Percentiles rank a stretch among this genome's conserved stretches.
Conservation (phyloP, 2,113 vertebrate genomes). For the Marmota monax region DNA sequence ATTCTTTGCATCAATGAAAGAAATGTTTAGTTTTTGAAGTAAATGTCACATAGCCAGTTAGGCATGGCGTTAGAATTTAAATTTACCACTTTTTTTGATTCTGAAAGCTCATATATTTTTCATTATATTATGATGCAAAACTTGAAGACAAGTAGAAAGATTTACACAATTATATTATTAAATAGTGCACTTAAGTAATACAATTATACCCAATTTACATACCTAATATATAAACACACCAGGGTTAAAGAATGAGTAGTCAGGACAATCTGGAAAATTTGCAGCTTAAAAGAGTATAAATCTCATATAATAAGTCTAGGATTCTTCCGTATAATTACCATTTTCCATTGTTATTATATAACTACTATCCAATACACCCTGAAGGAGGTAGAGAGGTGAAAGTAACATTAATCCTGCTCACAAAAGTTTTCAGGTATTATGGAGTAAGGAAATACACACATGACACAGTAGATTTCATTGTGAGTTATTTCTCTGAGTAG, state of each 20-base stretch:
- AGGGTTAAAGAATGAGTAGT: conserved; percentile 14
- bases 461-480: not conserved
- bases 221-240: not conserved
- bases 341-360: not conserved
- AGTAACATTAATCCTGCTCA: not conserved
- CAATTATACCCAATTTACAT: conserved; percentile 30
- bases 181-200: conserved; percentile 44
- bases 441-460: not conserved
- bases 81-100: conserved; percentile 16
- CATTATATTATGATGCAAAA: conserved; percentile 32
- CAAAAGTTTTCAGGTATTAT: not conserved
- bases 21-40: conserved; percentile 42
- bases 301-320: not conserved
- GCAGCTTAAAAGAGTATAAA: not conserved
- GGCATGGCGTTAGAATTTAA: conserved; percentile 61
- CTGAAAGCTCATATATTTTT: conserved; percentile 28
- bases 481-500: not conserved
- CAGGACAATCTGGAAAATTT: not conserved
- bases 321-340: not conserved
- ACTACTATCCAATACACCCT: not conserved
- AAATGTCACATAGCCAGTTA: conserved; percentile 37
- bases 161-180: conserved; percentile 60
- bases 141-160: conserved; percentile 55
- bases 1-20: not conserved
- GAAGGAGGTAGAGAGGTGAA: not conserved